phyloP scores from a whole-genome alignment of 2,888 invertebrate genomes.

The Idaea dimidiata region DNA sequence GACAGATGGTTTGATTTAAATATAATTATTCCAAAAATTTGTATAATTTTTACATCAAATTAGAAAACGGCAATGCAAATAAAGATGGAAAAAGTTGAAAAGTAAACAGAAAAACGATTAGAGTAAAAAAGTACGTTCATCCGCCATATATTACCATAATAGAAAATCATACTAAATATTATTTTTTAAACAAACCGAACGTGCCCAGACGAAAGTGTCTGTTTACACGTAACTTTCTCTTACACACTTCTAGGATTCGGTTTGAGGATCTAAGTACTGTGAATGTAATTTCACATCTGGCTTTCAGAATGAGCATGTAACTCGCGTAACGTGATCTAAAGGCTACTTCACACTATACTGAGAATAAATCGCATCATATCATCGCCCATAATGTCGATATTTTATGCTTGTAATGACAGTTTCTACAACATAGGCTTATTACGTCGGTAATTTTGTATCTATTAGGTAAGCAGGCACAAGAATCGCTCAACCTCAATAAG shows the following conservation, averaged over 20 bases:
- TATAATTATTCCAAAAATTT: background rate
- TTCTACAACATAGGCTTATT: too few species aligned
- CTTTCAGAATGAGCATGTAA: slow-evolving; percentile 35
- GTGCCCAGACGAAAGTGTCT: slow-evolving; percentile 40
- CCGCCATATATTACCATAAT: slow-evolving; percentile 23
- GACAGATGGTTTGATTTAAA: background rate
- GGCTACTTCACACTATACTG: background rate
- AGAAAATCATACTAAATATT: slow-evolving; percentile 32
- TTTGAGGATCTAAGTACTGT: slow-evolving; percentile 38
- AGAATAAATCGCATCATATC: background rate
- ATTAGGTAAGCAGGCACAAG: too few species aligned
- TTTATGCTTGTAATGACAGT: background rate
- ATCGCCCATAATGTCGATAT: background rate
- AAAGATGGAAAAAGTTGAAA: background rate
- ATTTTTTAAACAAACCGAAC: slow-evolving; percentile 44
- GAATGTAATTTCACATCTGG: slow-evolving; percentile 35
- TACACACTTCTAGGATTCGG: slow-evolving; percentile 45
- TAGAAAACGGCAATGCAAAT: background rate
- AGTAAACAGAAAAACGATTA: slow-evolving; percentile 16
- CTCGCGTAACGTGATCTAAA: slow-evolving; percentile 26
- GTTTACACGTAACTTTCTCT: slow-evolving; percentile 67
- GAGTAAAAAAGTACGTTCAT: slow-evolving; percentile 16
- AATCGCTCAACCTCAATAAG: too few species aligned
- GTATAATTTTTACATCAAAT: background rate
- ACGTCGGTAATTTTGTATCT: too few species aligned